phyloP scores from a whole-genome alignment of 2,797 vertebrate species.

The Eurystomus glaucurus region DNA sequence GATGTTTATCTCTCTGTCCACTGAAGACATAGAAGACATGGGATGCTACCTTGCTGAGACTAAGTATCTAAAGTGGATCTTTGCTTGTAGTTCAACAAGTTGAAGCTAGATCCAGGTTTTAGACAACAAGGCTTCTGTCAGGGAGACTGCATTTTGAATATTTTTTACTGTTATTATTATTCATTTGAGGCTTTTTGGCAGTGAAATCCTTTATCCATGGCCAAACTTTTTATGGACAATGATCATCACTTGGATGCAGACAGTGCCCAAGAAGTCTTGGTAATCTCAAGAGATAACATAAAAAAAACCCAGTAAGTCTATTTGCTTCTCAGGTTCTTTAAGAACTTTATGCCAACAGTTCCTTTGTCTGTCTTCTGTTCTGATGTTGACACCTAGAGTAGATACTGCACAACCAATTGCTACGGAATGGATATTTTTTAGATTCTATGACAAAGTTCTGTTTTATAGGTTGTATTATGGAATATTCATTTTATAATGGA shows the following conservation, averaged over 20 bases:
- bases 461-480: neutral
- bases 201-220: neutral
- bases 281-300: neutral
- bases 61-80: neutral
- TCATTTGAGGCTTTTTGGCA: neutral
- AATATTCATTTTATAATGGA: neutral
- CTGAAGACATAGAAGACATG: neutral
- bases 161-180: neutral
- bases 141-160: neutral
- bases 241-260: neutral
- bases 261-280: neutral
- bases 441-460: neutral
- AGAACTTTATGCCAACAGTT: neutral
- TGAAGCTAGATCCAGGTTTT: neutral
- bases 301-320: neutral
- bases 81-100: neutral
- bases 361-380: neutral
- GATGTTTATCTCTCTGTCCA: neutral
- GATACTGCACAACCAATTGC: neutral
- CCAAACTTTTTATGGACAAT: neutral
- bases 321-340: neutral
- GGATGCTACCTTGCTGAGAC: neutral
- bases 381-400: neutral
- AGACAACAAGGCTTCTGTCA: neutral
- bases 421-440: neutral